Evolutionary conservation across 2,113 vertebrate genomes (phyloP).

Genomic region (Pandion haliaetus): DNA sequence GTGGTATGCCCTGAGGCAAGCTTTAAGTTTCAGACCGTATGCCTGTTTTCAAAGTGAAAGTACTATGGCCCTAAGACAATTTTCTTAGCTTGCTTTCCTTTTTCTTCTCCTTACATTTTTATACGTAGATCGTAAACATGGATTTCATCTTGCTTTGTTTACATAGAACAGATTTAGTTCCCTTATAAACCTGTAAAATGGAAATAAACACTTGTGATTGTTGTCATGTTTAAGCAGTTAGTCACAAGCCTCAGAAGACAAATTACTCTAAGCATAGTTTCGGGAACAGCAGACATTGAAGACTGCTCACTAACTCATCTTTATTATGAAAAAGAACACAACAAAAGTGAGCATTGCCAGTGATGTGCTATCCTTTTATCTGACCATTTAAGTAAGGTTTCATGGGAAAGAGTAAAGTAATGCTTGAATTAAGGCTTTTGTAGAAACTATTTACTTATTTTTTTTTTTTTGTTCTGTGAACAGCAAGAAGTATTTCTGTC

Average conservation of each 20-base stretch:
- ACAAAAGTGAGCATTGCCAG: neutral
- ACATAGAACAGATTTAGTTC: constrained; percentile 25
- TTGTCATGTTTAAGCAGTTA: constrained; percentile 18
- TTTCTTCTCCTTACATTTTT: neutral
- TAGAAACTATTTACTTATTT: neutral
- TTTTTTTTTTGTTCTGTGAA: neutral
- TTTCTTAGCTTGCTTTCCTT: neutral
- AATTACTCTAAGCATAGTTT: neutral
- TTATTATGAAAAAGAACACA: neutral
- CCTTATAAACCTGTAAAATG: constrained; percentile 26
- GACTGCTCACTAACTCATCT: constrained; percentile 2
- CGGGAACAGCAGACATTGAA: neutral
- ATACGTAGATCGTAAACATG: neutral
- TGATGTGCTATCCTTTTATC: neutral
- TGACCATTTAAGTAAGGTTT: neutral
- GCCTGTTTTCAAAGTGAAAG: neutral
- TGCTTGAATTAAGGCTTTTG: neutral
- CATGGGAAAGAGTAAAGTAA: neutral
- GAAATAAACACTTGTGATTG: constrained; percentile 6
- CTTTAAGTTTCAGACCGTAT: neutral
- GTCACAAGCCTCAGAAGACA: constrained; percentile 27
- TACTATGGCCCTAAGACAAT: neutral
- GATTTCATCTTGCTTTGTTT: constrained; percentile 22
- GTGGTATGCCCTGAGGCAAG: neutral
- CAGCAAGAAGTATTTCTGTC: neutral